A percentile compares a stretch with the other conserved stretches of the same genome.
Conservation (phyloP, 92 coral and sea anemone genomes). For the Pocillopora meandrina region DNA sequence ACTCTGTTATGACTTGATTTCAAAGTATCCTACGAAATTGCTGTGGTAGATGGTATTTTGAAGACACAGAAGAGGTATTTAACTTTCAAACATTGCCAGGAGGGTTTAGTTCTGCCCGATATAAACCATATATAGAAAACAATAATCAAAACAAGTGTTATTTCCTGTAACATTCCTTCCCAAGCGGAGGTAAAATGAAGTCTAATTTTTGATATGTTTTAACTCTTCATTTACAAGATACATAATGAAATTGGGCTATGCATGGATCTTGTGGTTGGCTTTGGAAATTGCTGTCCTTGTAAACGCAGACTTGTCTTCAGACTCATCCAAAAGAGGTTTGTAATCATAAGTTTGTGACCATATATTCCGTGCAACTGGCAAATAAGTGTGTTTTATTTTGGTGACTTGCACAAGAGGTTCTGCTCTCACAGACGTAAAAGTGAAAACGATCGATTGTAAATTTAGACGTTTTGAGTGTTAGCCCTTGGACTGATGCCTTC, state of each 20-base stretch:
- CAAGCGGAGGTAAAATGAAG: neutral
- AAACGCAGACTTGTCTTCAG: conserved; percentile 13
- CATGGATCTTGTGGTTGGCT: conserved; percentile 24
- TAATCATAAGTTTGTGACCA: neutral
- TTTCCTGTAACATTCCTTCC: neutral
- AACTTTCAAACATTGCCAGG: neutral
- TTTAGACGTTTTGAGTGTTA: no score
- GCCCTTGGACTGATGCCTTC: neutral
- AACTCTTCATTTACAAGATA: neutral
- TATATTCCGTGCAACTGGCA: no score
- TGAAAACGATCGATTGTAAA: no score
- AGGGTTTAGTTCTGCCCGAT: neutral
- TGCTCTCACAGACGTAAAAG: no score
- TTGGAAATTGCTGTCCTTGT: neutral
- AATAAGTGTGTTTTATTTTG: no score
- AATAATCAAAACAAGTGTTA: neutral
- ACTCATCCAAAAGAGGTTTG: conserved; percentile 36
- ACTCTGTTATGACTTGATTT: no score
- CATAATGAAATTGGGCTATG: conserved; percentile 25
- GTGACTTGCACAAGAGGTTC: no score
- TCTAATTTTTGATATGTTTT: neutral
- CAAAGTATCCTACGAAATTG: no score
- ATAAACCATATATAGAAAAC: neutral
- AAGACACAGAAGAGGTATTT: no score
- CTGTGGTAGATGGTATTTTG: no score